These are phyloP conservation scores for Gisinianus flammeolus DNA, from an alignment of 2,888 invertebrate genomes.

Conservation along the genomic window DNA sequence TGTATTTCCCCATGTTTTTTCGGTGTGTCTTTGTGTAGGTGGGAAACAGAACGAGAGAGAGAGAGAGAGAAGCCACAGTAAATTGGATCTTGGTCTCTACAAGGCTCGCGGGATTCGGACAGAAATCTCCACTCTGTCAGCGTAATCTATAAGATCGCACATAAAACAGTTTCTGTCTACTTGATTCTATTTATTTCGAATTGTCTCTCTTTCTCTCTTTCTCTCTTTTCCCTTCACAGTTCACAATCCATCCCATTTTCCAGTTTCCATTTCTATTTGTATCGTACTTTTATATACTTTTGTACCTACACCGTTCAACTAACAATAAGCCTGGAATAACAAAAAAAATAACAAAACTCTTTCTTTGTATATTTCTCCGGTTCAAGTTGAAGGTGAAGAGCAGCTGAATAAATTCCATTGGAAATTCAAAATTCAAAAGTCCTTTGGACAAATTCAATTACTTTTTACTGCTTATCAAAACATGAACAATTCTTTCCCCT, in stretches of 20 bases:
- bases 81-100: constrained; percentile 43
- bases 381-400: background rate
- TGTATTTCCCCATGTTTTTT: background rate
- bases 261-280: background rate
- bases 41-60: background rate
- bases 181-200: constrained; percentile 24
- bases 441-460: constrained; percentile 28
- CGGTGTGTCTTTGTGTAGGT: constrained; percentile 1
- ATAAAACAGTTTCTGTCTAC: constrained; percentile 34
- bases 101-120: constrained; percentile 41
- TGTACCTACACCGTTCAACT: background rate
- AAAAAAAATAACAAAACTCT: too few relatives aligned
- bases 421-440: constrained; percentile 12
- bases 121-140: constrained; percentile 36
- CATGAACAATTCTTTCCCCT: background rate
- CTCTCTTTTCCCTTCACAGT: background rate
- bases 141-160: constrained; percentile 36
- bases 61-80: constrained; percentile 16
- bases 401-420: constrained; percentile 29
- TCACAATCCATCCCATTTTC: background rate
- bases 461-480: constrained; percentile 31
- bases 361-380: too few relatives aligned
- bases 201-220: background rate
- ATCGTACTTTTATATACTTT: background rate
- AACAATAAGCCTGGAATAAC: too few relatives aligned